Base-by-base conservation (phyloP, 2,888 invertebrate genomes). In the Gandaritis pyraliata region DNA sequence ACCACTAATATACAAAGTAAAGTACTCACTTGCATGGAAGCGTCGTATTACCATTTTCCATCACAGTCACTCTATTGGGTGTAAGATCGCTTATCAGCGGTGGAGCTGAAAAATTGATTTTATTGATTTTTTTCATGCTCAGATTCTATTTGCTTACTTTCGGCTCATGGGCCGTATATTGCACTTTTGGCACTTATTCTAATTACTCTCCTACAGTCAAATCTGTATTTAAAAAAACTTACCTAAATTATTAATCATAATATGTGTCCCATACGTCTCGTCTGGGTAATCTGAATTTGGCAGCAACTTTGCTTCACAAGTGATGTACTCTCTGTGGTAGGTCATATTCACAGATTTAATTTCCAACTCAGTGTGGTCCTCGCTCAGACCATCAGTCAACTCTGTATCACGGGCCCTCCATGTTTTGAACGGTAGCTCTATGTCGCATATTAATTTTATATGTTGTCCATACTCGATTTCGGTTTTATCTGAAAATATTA, bases 21-120 rank as follows among this genome's bases (percentile, higher is more conserved):
- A n/a, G 11, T 4, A 52, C 52, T 58, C 48, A 58, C 58, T 41
- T 41, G 58, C 58, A 58, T 6, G 41, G 4, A 8, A 58, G 3
- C 11, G 52, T 58, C 11, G 12, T 7, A 12, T 30, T 53, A 10
- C 33, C 23, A 5, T 48, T 58, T 47, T 53, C 47, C 7, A 18
- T 58, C 10, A 58, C 41, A 13, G 52, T 48, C 13, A 15, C 39
- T 0, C 29, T 41, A 18, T 16, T 52, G 16, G 6, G 2, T n/a
- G 47, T 47, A 0, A 13, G 47, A 16, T 46, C 10, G 29, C 39
- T 47, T 30, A 58, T 48, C 8, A 13, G 0, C 7, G 58, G 58
- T 8, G 30, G 13, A 13, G 47, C 58, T 58, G 23, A 41, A 58
- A 47, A 16, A 13, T 16, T 16, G 1, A 15, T 23, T 23, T 2